Conservation (phyloP, 2,888 invertebrate genomes). For the Leptinotarsa tumamoca region DNA sequence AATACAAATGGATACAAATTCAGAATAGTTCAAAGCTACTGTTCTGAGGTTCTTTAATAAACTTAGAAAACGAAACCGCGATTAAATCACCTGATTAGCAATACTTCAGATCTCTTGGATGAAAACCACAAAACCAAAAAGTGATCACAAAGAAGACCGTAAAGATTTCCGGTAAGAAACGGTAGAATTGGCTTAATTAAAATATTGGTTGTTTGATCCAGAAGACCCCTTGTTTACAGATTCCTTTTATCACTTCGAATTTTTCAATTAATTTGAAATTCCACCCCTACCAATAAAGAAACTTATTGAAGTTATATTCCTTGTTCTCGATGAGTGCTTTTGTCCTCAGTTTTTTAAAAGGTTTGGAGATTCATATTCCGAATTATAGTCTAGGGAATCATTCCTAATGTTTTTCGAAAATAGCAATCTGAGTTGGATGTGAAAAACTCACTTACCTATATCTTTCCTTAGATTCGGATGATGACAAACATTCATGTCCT, state of each 20-base stretch:
- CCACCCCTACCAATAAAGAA: slow-evolving; percentile 42
- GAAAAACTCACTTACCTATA: too few species aligned
- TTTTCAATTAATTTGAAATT: slow-evolving; percentile 53
- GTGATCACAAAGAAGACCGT: slow-evolving; percentile 38
- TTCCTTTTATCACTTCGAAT: slow-evolving; percentile 51
- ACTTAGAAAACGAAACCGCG: neutral
- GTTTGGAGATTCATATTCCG: slow-evolving; percentile 40
- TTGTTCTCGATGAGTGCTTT: slow-evolving; percentile 39
- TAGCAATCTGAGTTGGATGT: too few species aligned
- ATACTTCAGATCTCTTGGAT: neutral
- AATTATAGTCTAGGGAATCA: slow-evolving; percentile 6
- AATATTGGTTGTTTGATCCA: slow-evolving; percentile 50
- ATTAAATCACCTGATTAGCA: neutral
- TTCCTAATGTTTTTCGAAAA: neutral
- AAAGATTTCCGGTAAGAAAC: slow-evolving; percentile 39
- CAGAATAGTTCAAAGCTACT: too few species aligned
- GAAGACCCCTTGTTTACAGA: slow-evolving; percentile 48
- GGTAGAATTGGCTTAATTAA: slow-evolving; percentile 48
- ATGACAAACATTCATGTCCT: too few species aligned
- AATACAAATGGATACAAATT: too few species aligned
- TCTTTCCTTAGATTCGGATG: too few species aligned
- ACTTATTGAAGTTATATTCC: slow-evolving; percentile 46
- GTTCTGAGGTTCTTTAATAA: too few species aligned
- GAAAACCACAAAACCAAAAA: slow-evolving; percentile 21
- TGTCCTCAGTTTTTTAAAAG: slow-evolving; percentile 39